Base-by-base conservation (phyloP, 2,888 invertebrate genomes). In the Apamea monoglypha region DNA sequence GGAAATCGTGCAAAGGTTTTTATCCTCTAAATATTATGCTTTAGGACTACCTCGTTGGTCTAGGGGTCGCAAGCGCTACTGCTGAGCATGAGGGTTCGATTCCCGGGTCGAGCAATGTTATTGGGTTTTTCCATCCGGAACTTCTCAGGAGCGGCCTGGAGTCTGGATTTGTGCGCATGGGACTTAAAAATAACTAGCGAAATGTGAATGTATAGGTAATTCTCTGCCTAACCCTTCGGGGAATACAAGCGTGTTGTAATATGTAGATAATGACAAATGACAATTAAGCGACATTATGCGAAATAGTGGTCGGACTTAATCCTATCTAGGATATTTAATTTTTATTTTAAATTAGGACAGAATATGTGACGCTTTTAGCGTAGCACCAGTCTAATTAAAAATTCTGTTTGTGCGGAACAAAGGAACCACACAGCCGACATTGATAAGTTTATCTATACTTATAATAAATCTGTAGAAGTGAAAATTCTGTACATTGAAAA, bases 391-490 rank as follows among this genome's bases (percentile, higher is more conserved):
- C 56, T 59, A 36, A 76, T 56, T 76, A 68, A 68, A 78, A 85
- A 78, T 76, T 61, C 47, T 70, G 29, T 61, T 74, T 68, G 63
- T 69, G 1, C 25, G 29, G 18, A 50, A 47, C 83, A 76, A 63
- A 61, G 36, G 74, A 74, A 74, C 71, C 87, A 74, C 72, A 72
- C 66, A 77, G 74, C 29, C 61, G 59, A 74, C 74, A 32, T 69
- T 53, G 56, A 32, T 32, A 68, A 47, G 64, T 76, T 74, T 69
- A 75, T n/a, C n/a, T n/a, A n/a, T n/a, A n/a, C n/a, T n/a, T n/a
- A n/a, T n/a, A n/a, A n/a, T n/a, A n/a, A n/a, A n/a, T n/a, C n/a
- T n/a, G n/a, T n/a, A n/a, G n/a, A n/a, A n/a, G n/a, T n/a, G n/a
- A n/a, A n/a, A n/a, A n/a, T n/a, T n/a, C n/a, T n/a, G n/a, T n/a